Percentiles rank a stretch among this genome's conserved stretches.
Conservation (phyloP, 2,888 invertebrate genomes). For the Adelognathus sp. region DNA sequence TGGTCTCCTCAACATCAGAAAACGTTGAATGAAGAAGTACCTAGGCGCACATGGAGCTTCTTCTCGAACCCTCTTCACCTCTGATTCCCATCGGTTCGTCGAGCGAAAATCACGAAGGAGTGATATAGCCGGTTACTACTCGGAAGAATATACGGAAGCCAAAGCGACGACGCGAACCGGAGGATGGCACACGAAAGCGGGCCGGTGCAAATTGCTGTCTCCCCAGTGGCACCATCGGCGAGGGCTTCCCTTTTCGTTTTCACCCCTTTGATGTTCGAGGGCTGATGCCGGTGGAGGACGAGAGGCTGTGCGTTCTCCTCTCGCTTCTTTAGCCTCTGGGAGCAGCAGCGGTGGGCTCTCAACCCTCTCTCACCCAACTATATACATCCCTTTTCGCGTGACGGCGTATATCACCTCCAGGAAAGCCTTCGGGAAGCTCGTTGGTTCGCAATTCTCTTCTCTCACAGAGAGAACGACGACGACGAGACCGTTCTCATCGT, state of each 20-base stretch:
- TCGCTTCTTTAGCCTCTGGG: background rate
- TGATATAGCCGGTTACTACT: background rate
- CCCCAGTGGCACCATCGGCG: constrained; percentile 14
- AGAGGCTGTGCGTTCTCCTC: background rate
- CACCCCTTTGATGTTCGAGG: constrained; percentile 49
- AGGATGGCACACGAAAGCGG: constrained; percentile 26
- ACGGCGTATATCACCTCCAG: background rate
- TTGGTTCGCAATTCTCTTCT: background rate
- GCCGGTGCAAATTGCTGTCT: constrained; percentile 67
- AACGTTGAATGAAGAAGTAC: constrained; percentile 20
- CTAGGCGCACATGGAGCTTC: background rate
- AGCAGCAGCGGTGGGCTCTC: background rate
- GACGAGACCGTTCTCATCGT: constrained; percentile 12
- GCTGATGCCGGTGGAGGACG: constrained; percentile 4
- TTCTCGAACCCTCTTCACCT: constrained; percentile 26
- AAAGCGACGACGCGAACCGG: constrained; percentile 2
- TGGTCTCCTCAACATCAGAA: background rate
- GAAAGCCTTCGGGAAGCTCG: constrained; percentile 48
- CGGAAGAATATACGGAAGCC: background rate
- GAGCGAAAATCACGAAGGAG: background rate
- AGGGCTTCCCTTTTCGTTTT: constrained; percentile 49
- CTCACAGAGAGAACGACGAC: background rate
- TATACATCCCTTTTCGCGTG: constrained; percentile 6
- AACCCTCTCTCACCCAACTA: background rate
- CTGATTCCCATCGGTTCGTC: constrained; percentile 17